Evolutionary conservation across 2,888 invertebrate genomes (phyloP).

Genomic region (Prenolepis imparis): DNA sequence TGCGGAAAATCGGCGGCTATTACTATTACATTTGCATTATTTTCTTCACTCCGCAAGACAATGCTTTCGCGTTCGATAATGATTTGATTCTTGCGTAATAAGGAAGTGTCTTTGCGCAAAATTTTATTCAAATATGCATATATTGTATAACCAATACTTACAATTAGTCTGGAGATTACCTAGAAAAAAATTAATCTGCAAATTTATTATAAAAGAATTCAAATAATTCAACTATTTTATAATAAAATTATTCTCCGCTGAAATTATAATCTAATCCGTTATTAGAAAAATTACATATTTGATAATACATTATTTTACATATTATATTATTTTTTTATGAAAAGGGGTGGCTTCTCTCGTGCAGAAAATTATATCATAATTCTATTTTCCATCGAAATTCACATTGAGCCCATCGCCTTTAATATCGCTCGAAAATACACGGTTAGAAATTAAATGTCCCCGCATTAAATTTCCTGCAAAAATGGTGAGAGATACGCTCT

Average conservation of each 20-base stretch:
- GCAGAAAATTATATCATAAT: background rate
- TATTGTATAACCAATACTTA: background rate
- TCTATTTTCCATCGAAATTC: background rate
- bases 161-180: background rate
- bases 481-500: conserved; percentile 2
- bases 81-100: background rate
- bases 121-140: background rate
- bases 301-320: background rate
- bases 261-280: background rate
- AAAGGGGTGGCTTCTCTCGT: background rate
- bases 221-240: background rate
- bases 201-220: background rate
- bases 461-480: conserved; percentile 12
- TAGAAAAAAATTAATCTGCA: background rate
- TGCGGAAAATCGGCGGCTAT: conserved; percentile 4
- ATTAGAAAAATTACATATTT: background rate
- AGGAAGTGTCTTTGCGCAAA: background rate
- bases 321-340: background rate
- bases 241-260: background rate
- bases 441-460: conserved; percentile 18
- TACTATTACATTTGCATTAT: background rate
- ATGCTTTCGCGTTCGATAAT: background rate
- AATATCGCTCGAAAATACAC: background rate
- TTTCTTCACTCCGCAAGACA: conserved; percentile 6
- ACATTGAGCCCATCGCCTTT: conserved; percentile 6